Evolutionary conservation across 2,888 invertebrate genomes (phyloP), one percentile per base, ranked within the genome.

Genomic region (Tridacna crocea): DNA sequence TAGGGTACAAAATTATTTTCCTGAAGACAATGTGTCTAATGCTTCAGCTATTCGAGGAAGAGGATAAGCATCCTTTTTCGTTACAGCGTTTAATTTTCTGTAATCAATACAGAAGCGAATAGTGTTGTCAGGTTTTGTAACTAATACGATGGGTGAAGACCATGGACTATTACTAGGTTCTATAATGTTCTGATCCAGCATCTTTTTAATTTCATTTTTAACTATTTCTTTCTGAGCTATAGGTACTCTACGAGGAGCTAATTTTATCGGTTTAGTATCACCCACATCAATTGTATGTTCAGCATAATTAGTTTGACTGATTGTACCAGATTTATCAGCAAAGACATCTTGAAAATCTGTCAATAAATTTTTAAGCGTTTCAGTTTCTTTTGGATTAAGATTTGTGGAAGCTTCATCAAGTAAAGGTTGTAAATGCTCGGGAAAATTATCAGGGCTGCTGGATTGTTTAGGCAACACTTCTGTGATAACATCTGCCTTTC

Each of bases 61-160:
- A n/a, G n/a, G n/a, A n/a, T n/a, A n/a, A n/a, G n/a, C n/a, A n/a
- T n/a, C 82, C 58, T 85, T 85, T 60, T 17, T 72, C n/a, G 82
- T 77, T 12, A 82, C 68, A 22, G 72, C n/a, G 72, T 85, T 78
- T 19, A 82, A 26, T 65, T 65, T 65, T 24, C 65, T 65, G 17
- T 65, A 65, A 65, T 65, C 65, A 17, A 65, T 26, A 26, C 65
- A 65, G 26, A 65, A 65, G 0, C 60, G 12, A 13, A 60, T 60
- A 60, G 60, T n/a, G 22, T 60, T 60, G 60, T 60, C 60, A 11
- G 60, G 8, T 19, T 60, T 60, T 19, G 17, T 60, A 19, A 13
- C 60, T 13, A 19, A 19, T 11, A 60, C 60, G 22, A 60, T 22
- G 17, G 60, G 60, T 13, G 60, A 60, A 13, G 60, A 19, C 60